phyloP scores from a whole-genome alignment of 2,797 vertebrate species.

The Lerista edwardsae region DNA sequence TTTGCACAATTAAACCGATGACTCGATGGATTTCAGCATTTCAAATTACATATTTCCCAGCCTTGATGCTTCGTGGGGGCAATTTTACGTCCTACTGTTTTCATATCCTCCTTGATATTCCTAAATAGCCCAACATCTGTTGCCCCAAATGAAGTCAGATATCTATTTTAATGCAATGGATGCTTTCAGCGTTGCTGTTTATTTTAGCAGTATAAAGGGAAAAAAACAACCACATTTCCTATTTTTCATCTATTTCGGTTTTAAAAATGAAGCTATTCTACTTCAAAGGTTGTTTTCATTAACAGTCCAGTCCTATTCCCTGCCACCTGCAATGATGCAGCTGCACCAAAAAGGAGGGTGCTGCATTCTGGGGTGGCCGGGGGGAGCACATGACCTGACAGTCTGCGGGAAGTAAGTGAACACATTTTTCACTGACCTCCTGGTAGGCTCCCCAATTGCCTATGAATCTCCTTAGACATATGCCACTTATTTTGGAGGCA shows the following conservation, averaged over 20 bases:
- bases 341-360: too few relatives aligned
- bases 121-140: constrained; percentile 74
- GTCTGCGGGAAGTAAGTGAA: too few relatives aligned
- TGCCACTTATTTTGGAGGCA: too few relatives aligned
- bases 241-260: constrained; percentile 16
- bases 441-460: too few relatives aligned
- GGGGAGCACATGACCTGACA: too few relatives aligned
- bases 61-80: constrained; percentile 62
- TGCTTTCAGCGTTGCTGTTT: constrained; percentile 54
- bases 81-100: constrained; percentile 71
- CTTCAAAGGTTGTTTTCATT: too few relatives aligned
- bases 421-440: too few relatives aligned
- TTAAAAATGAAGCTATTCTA: neutral
- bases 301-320: too few relatives aligned
- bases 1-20: constrained; percentile 64
- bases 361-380: too few relatives aligned
- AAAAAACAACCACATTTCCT: constrained; percentile 7
- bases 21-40: constrained; percentile 61
- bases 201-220: constrained; percentile 44
- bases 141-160: constrained; percentile 61
- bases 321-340: too few relatives aligned
- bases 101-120: constrained; percentile 68
- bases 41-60: constrained; percentile 56
- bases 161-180: constrained; percentile 54
- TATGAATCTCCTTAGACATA: too few relatives aligned